Conservation (phyloP, 2,888 invertebrate species). For the Invenusta paracnida region DNA sequence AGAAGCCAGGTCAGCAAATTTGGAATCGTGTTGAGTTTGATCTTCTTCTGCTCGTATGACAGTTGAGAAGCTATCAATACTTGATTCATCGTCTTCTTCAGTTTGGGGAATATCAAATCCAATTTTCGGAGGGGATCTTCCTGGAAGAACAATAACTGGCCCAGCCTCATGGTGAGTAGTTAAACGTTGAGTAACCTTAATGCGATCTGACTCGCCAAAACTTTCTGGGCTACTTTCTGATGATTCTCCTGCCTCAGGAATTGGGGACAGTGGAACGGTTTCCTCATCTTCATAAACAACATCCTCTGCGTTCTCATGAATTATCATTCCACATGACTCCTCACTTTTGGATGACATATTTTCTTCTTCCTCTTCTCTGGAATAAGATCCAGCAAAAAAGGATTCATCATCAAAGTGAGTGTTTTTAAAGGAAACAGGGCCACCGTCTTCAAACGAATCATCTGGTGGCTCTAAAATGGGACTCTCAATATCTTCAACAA, state of each 20-base stretch:
- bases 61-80: slow-evolving; percentile 6
- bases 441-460: background rate
- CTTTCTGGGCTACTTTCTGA: slow-evolving; percentile 33
- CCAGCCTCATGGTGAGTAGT: background rate
- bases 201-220: background rate
- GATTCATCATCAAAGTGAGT: slow-evolving; percentile 6
- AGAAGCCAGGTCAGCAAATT: background rate
- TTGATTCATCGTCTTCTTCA: slow-evolving; percentile 20
- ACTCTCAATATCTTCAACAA: background rate
- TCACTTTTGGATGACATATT: background rate
- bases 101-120: background rate
- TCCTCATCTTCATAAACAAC: slow-evolving; percentile 21
- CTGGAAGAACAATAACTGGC: background rate
- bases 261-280: background rate
- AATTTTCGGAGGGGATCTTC: background rate
- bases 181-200: background rate
- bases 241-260: slow-evolving; percentile 7
- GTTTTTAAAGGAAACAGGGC: background rate
- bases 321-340: background rate
- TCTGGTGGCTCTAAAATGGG: slow-evolving; percentile 11
- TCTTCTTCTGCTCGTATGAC: background rate
- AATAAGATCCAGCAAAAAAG: background rate
- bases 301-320: background rate
- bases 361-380: slow-evolving; percentile 7
- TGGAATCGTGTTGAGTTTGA: background rate